Base-by-base conservation (phyloP, 2,888 invertebrate species). In the Andrena flavipes region DNA sequence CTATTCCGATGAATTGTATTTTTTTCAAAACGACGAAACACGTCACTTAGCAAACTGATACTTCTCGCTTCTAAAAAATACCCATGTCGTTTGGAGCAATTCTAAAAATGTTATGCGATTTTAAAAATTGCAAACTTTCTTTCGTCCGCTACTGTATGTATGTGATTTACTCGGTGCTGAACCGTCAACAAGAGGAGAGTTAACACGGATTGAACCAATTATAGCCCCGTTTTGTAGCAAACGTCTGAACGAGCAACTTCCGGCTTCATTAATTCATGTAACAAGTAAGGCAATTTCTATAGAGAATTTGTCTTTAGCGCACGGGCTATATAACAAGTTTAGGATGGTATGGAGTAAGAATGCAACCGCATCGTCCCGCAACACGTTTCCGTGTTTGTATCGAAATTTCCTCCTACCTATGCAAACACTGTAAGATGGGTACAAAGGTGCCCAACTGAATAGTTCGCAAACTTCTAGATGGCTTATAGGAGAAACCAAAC, bases 201-300 rank as follows among this genome's bases (percentile, higher is more conserved):
- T 79, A 87, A 82, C 89, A 86, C 84, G 88, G 87, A 87, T 87
- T 87, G 76, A 88, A 86, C 79, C 89, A 88, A 88, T 88, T 87
- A 87, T 85, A 82, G 86, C 82, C 84, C 85, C 86, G 82, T 86
- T 88, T 87, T 88, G 81, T 76, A 85, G 74, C 79, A 76, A 80
- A 83, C 77, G 85, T 72, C 81, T 73, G 88, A 86, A 88, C 85
- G 82, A 88, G 87, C 77, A 76, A 83, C 82, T 88, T 88, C 88
- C 89, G 87, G 76, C 84, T 74, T 59, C 75, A 79, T 84, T 76
- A 73, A 86, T 74, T 67, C 79, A 76, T 65, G 64, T 73, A 79
- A 63, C 81, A 60, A 80, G 70, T 81, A 76, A 76, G 82, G 64
- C 82, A 84, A 71, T 67, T 78, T 87, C 69, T 79, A 76, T 77